phyloP scores from a whole-genome alignment of 2,888 invertebrate species.

The Monopis laevigella region DNA sequence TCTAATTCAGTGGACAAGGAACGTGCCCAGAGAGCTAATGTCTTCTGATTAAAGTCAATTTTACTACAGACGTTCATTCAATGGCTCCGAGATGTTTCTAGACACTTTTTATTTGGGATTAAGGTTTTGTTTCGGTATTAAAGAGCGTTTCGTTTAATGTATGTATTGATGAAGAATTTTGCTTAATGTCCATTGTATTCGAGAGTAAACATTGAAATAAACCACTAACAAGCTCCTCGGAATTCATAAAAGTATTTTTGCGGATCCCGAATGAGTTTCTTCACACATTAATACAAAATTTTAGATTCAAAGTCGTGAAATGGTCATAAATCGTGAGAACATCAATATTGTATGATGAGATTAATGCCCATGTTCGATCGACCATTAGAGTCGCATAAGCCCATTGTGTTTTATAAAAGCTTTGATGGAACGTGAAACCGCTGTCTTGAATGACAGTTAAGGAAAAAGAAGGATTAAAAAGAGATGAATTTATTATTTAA shows the following conservation, averaged over 20 bases:
- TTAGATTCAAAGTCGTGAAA: constrained; percentile 27
- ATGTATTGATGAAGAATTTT: constrained; percentile 9
- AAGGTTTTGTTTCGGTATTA: constrained; percentile 4
- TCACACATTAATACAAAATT: constrained; percentile 55
- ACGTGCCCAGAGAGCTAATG: constrained; percentile 57
- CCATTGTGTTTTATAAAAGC: constrained; percentile 54
- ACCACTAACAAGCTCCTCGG: constrained; percentile 50
- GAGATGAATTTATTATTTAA: constrained; percentile 44
- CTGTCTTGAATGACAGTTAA: constrained; percentile 3
- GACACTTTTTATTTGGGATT: constrained; percentile 8
- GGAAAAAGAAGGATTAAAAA: constrained; percentile 36
- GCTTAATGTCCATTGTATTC: constrained; percentile 54
- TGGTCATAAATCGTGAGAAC: constrained; percentile 57
- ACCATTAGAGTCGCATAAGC: constrained; percentile 60
- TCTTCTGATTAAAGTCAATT: constrained; percentile 27
- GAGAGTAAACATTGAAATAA: constrained; percentile 43
- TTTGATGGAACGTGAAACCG: constrained; percentile 25
- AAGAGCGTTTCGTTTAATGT: constrained; percentile 2
- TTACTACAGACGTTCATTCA: neutral
- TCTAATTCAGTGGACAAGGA: constrained; percentile 42
- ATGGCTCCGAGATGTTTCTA: neutral
- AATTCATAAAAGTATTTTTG: constrained; percentile 55
- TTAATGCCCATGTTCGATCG: constrained; percentile 63
- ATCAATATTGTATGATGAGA: constrained; percentile 64
- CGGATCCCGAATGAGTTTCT: constrained; percentile 42